Conservation (phyloP, 2,888 invertebrate species). For the Harpalus rufipes region DNA sequence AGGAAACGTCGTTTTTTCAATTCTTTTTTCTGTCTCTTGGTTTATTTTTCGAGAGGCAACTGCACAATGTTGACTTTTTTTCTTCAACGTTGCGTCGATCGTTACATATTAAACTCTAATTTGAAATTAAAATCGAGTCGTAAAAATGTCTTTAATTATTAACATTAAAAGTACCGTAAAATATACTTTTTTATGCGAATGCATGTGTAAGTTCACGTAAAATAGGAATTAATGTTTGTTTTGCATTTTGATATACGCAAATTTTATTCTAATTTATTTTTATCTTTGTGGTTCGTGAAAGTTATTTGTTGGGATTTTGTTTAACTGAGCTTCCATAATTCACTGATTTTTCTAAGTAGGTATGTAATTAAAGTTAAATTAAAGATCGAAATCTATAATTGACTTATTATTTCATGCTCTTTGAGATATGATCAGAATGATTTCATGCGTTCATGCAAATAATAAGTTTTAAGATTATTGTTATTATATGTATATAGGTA, state of each 20-base stretch:
- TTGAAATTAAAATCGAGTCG: constrained; percentile 35
- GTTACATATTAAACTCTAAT: constrained; percentile 45
- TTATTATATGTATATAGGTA: constrained; percentile 12
- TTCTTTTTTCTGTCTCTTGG: constrained; percentile 37
- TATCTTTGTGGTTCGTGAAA: background rate
- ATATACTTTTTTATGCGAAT: constrained; percentile 10
- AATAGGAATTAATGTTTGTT: background rate
- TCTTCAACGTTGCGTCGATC: constrained; percentile 43
- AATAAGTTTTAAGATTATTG: constrained; percentile 6
- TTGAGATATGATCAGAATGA: constrained; percentile 16
- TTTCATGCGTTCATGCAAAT: constrained; percentile 16
- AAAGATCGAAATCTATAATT: constrained; percentile 49
- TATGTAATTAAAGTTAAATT: constrained; percentile 20
- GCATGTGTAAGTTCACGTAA: background rate
- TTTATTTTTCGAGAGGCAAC: constrained; percentile 44
- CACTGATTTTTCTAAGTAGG: background rate
- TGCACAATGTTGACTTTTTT: constrained; percentile 36
- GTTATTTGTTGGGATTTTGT: background rate
- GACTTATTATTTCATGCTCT: constrained; percentile 35
- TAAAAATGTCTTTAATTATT: constrained; percentile 33
- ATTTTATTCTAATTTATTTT: background rate
- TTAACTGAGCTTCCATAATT: background rate
- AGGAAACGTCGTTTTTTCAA: constrained; percentile 48
- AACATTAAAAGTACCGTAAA: constrained; percentile 36
- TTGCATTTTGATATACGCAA: background rate